Base-by-base conservation (phyloP, 2,797 vertebrate genomes). In the Clarias fuscus region DNA sequence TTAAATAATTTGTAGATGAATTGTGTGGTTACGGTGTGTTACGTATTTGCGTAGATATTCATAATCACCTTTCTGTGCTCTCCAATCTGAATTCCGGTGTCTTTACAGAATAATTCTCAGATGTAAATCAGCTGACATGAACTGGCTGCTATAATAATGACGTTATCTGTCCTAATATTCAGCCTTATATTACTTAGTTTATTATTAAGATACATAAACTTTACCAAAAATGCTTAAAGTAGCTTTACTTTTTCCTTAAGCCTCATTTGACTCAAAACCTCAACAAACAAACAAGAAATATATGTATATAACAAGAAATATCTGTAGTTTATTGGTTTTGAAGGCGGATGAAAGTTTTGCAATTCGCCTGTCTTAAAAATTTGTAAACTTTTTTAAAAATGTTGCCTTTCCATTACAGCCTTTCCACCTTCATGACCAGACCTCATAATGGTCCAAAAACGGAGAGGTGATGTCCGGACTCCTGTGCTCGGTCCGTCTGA, bases 391-490 rank as follows among this genome's bases (percentile, higher is more conserved):
- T 53, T 24, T 53, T 1, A 30, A 30, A 30, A 30, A 1, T 17
- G 24, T 22, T 84, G 10, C 4, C 56, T n/a, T 68, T 85, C 17
- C 8, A 8, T 58, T 68, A 30, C 68, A 62, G 77, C 2, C 64
- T 30, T 8, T 64, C 20, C 18, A 33, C 40, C 65, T 33, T 43
- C 20, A 30, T 82, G 43, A 82, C 56, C 72, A 56, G 24, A 70
- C 6, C 30, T 82, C 22, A 90, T n/a, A 27, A 90, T 90, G 90
- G 70, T 70, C 5, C 89, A 85, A 11, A 85, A 70, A 58, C 85
- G 43, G 24, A 86, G 58, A 86, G 43, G 67, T 7, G 37, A 62
- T 73, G 40, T 22, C 18, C 58, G 0, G 40, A 15, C 24, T 43
- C 68, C 37, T 64, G 58, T 7, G 3, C n/a, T 37, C n/a, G 18